Percentiles rank a stretch among this genome's conserved stretches.
Conservation (phyloP, 2,888 invertebrate species). For the Alentia gelatinosa region DNA sequence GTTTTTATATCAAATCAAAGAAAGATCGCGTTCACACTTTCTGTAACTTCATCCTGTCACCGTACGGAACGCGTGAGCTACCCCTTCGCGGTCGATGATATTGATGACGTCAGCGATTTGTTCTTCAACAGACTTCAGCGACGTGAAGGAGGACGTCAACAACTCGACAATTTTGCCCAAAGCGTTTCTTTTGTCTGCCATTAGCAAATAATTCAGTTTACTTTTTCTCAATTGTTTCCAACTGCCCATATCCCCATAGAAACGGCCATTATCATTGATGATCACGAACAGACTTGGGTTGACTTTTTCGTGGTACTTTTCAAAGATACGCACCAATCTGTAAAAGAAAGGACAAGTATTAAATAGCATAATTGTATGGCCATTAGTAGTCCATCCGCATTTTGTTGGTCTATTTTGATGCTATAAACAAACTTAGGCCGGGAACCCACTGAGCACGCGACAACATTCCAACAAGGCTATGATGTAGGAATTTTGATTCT, state of each 20-base stretch:
- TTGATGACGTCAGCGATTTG: neutral
- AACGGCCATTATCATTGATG: neutral
- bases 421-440: neutral
- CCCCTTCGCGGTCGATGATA: neutral
- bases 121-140: neutral
- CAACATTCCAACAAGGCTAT: too few species aligned
- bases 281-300: neutral
- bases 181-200: neutral
- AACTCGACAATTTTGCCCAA: neutral
- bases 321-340: neutral
- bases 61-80: too few species aligned
- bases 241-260: neutral
- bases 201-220: neutral
- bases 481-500: too few species aligned
- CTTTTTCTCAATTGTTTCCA: neutral
- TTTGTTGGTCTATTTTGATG: neutral
- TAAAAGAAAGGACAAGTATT: neutral
- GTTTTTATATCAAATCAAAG: too few species aligned
- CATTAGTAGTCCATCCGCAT: neutral
- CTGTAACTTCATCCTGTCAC: too few species aligned
- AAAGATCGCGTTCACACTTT: too few species aligned
- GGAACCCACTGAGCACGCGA: too few species aligned
- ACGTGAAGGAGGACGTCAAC: neutral
- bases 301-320: neutral
- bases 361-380: neutral